These are phyloP conservation scores for Portevinia maculata DNA, from an alignment of 2,888 invertebrate species.

Conservation along the genomic window DNA sequence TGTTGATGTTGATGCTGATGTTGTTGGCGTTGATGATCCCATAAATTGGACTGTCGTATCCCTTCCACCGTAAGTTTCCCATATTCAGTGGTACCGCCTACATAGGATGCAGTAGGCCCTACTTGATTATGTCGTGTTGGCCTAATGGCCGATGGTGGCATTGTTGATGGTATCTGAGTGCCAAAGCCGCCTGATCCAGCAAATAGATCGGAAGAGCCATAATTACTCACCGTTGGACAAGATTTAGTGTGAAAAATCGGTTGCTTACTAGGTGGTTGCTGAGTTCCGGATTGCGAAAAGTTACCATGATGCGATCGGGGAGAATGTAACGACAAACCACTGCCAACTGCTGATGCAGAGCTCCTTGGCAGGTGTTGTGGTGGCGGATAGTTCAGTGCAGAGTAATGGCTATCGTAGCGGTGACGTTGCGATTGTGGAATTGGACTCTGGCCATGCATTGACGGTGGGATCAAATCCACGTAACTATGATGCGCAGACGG, in stretches of 20 bases:
- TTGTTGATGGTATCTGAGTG: conserved; percentile 41
- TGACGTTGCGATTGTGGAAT: conserved; percentile 61
- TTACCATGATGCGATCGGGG: conserved; percentile 60
- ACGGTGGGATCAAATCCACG: conserved; percentile 74
- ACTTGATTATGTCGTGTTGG: conserved; percentile 66
- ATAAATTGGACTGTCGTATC: conserved; percentile 58
- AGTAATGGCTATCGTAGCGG: conserved; percentile 64
- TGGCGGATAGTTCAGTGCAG: conserved; percentile 52
- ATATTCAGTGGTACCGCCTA: conserved; percentile 49
- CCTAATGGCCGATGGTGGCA: conserved; percentile 61
- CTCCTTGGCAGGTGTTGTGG: conserved; percentile 61
- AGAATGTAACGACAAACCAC: conserved; percentile 56
- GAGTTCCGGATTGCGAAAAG: conserved; percentile 55
- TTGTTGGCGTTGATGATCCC: conserved; percentile 70
- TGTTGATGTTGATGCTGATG: conserved; percentile 70
- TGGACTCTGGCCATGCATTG: conserved; percentile 68
- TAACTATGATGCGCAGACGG: conserved; percentile 63
- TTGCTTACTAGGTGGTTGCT: conserved; percentile 54
- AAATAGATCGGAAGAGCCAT: conserved; percentile 73
- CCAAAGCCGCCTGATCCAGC: conserved; percentile 33
- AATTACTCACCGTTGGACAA: conserved; percentile 75
- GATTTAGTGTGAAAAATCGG: conserved; percentile 76
- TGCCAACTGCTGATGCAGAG: conserved; percentile 44
- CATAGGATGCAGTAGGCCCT: conserved; percentile 44
- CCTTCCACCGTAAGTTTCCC: conserved; percentile 55